Percentiles rank a stretch among this genome's conserved stretches.
Evolutionary conservation across 2,113 vertebrate genomes (phyloP).

Genomic region (Isurus oxyrinchus): DNA sequence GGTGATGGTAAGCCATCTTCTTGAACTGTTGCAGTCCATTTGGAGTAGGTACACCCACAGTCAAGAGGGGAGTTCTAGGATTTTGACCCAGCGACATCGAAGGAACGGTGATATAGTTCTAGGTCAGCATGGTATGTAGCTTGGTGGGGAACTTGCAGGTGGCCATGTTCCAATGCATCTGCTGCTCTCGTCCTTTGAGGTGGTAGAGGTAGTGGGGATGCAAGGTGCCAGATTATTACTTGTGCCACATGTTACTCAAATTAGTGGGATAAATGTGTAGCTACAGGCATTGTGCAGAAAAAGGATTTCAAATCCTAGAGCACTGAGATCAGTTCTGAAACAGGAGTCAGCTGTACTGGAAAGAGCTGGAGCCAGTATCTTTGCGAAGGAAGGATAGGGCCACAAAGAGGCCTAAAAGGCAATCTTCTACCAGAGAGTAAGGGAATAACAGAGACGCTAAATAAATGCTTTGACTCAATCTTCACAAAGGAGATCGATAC

Average conservation of each 20-base stretch:
- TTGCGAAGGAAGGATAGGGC: background rate
- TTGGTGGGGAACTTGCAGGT: no score
- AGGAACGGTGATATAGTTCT: no score
- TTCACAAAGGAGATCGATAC: background rate
- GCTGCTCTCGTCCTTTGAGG: no score
- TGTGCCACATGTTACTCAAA: background rate
- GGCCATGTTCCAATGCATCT: no score
- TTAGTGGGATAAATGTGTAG: background rate
- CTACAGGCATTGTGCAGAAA: background rate
- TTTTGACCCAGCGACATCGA: no score
- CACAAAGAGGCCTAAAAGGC: background rate
- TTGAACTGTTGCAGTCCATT: no score
- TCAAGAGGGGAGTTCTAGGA: no score
- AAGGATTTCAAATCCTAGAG: background rate
- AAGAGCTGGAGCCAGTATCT: background rate
- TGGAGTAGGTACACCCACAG: no score
- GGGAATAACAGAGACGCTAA: background rate
- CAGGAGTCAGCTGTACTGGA: background rate
- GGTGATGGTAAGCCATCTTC: no score
- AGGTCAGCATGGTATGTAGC: no score
- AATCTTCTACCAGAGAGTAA: background rate
- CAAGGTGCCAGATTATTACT: background rate
- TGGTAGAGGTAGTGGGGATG: no score
- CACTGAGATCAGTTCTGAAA: background rate
- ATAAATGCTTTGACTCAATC: background rate